phyloP scores from a whole-genome alignment of 2,888 invertebrate genomes.

The Pseudolycoriella hygida region DNA sequence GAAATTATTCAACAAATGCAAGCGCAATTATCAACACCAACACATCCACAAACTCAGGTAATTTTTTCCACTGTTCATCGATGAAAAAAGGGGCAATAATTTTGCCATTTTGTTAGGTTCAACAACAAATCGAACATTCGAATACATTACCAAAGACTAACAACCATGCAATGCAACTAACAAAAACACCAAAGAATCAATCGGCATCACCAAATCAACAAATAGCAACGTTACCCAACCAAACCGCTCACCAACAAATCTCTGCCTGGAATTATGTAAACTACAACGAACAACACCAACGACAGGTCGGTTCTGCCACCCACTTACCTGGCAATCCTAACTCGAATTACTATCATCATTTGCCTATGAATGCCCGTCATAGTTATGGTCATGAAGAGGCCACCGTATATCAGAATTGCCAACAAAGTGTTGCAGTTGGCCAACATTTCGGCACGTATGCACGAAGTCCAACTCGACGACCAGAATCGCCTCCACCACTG shows the following conservation, averaged over 20 bases:
- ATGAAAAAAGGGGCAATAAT: constrained; percentile 21
- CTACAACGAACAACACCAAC: constrained; percentile 22
- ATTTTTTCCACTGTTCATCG: constrained; percentile 15
- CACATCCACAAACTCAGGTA: constrained; percentile 23
- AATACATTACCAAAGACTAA: constrained; percentile 33
- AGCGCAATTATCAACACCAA: constrained; percentile 36
- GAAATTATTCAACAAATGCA: constrained; percentile 71
- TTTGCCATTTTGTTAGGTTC: constrained; percentile 10
- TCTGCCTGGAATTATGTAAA: constrained; percentile 18
- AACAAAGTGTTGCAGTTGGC: constrained; percentile 18
- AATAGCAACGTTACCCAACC: neutral
- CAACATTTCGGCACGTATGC: constrained; percentile 23
- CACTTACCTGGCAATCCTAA: constrained; percentile 16
- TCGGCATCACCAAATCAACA: constrained; percentile 3
- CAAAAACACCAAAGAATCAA: constrained; percentile 12
- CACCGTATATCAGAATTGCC: constrained; percentile 26
- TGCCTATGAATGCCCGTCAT: constrained; percentile 25
- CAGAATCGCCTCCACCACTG: constrained; percentile 53
- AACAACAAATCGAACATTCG: constrained; percentile 12
- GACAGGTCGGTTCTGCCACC: constrained; percentile 13
- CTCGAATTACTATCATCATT: constrained; percentile 24
- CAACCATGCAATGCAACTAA: constrained; percentile 12
- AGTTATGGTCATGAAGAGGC: constrained; percentile 25
- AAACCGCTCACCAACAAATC: constrained; percentile 1
- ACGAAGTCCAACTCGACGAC: constrained; percentile 31